Percentiles rank a stretch among this genome's conserved stretches.
These are phyloP conservation scores for Clunio marinus DNA, from an alignment of 2,888 invertebrate genomes.

Conservation along the genomic window DNA sequence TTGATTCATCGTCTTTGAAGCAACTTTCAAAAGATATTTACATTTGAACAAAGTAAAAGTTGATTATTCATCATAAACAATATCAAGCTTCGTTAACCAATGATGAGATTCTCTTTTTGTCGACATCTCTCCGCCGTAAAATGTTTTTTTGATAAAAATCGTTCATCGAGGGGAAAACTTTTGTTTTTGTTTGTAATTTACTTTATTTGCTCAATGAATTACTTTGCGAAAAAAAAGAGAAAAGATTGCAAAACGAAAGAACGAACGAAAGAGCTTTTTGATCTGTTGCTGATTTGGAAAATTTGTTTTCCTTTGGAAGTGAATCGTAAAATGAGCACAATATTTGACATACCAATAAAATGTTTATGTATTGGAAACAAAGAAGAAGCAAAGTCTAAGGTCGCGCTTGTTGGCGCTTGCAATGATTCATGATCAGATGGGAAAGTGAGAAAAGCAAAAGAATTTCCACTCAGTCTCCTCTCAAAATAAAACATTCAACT, in stretches of 20 bases:
- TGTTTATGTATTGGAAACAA: no score
- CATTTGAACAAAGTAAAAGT: background rate
- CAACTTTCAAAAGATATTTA: background rate
- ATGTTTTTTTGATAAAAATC: background rate
- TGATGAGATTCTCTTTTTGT: background rate
- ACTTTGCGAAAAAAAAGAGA: background rate
- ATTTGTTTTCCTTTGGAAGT: background rate
- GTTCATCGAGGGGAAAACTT: background rate
- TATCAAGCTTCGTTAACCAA: slow-evolving; percentile 36
- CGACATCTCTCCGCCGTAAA: background rate
- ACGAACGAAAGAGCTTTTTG: slow-evolving; percentile 11
- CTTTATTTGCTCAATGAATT: slow-evolving; percentile 15
- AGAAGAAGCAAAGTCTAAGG: background rate
- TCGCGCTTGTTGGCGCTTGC: no score
- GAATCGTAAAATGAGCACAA: background rate
- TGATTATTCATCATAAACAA: slow-evolving; percentile 37
- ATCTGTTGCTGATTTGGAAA: slow-evolving; percentile 5
- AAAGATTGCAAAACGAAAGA: background rate
- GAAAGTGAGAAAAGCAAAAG: no score
- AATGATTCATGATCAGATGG: no score
- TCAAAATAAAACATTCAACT: no score
- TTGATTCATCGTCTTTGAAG: background rate
- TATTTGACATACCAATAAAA: background rate
- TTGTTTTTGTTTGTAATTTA: slow-evolving; percentile 33
- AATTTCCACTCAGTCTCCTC: no score